Percentiles rank a stretch among this genome's conserved stretches.
These are phyloP conservation scores for Coturnix japonica DNA, from an alignment of 2,113 vertebrate species.

Conservation along the genomic window DNA sequence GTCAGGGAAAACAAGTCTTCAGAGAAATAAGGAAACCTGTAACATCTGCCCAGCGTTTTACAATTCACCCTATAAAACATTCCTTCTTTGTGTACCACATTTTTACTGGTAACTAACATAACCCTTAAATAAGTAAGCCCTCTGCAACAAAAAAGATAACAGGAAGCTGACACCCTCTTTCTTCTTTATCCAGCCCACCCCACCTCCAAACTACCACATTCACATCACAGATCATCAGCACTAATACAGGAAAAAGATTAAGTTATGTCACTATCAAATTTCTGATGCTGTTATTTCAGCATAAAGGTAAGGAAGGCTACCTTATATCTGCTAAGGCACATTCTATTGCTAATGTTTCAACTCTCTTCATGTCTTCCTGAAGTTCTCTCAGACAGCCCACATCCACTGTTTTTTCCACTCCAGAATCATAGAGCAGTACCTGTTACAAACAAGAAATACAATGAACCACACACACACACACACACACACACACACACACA, in stretches of 20 bases:
- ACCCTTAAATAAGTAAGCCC: neutral
- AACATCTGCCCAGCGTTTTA: neutral
- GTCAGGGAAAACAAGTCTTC: neutral
- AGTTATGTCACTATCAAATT: neutral
- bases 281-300: neutral
- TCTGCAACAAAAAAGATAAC: neutral
- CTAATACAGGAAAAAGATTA: neutral
- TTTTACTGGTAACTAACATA: neutral
- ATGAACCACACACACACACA: accelerated
- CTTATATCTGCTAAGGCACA: conserved; percentile 88
- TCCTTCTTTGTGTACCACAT: neutral
- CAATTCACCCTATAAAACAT: neutral
- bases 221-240: neutral
- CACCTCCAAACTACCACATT: neutral
- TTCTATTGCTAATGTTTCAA: conserved; percentile 80
- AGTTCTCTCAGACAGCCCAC: conserved; percentile 81
- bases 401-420: conserved; percentile 78
- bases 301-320: conserved; percentile 69
- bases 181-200: neutral
- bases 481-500: accelerated
- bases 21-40: neutral
- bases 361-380: conserved; percentile 71
- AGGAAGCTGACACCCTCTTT: neutral
- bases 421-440: conserved; percentile 90
- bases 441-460: conserved; percentile 62